A percentile compares a stretch with the other conserved stretches of the same genome.
These are phyloP conservation scores for Hyla sarda DNA, from an alignment of 2,113 vertebrate species.

Conservation along the genomic window DNA sequence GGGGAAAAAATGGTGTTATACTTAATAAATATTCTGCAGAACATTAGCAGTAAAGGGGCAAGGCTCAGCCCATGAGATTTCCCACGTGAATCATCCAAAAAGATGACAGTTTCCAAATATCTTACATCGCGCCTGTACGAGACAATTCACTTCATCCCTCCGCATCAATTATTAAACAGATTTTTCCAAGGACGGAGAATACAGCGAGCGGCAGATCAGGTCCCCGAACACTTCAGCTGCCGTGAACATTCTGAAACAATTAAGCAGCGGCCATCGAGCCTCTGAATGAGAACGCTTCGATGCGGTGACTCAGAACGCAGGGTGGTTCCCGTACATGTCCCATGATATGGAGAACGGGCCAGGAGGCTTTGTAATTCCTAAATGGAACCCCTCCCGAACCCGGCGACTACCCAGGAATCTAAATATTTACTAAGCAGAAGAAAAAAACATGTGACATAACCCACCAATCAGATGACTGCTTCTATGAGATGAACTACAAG, in stretches of 20 bases:
- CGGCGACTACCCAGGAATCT: not conserved
- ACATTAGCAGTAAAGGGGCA: not conserved
- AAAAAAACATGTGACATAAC: not conserved
- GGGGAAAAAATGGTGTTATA: too few species aligned
- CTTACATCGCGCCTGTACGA: not conserved
- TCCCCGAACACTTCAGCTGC: conserved; percentile 15
- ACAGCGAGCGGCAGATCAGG: not conserved
- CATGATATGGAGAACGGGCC: conserved; percentile 15
- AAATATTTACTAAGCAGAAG: not conserved
- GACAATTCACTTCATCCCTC: not conserved
- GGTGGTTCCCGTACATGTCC: conserved; percentile 34
- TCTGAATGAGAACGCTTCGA: conserved; percentile 3
- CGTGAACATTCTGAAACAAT: conserved; percentile 40
- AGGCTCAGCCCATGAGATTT: not conserved
- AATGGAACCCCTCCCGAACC: conserved; percentile 36
- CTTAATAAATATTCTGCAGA: too few species aligned
- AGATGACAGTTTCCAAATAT: not conserved
- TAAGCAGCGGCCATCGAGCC: not conserved
- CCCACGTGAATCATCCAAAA: too few species aligned
- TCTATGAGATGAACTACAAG: too few species aligned
- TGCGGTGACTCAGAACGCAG: conserved; percentile 18
- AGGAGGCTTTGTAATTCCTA: conserved; percentile 7
- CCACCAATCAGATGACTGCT: too few species aligned
- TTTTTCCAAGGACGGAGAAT: conserved; percentile 12
- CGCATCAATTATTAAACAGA: conserved; percentile 8